phyloP scores from a whole-genome alignment of 2,888 invertebrate species.

The Parnassius glacialis region DNA sequence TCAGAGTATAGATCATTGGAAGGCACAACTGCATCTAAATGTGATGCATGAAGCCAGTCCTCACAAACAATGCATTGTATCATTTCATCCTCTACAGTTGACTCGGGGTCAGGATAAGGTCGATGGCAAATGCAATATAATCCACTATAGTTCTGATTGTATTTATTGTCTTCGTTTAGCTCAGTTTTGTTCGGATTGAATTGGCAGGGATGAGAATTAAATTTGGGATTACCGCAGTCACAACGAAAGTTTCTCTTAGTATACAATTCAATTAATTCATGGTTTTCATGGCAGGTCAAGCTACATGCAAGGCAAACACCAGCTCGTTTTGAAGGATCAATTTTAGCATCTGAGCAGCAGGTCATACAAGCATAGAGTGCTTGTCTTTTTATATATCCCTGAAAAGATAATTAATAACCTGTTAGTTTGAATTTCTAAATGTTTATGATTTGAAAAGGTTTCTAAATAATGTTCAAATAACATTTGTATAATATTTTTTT shows the following conservation, averaged over 20 bases:
- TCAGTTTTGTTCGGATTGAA: conserved; percentile 83
- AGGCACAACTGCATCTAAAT: conserved; percentile 83
- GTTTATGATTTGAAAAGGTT: too few species aligned
- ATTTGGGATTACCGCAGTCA: conserved; percentile 94
- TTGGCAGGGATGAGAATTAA: conserved; percentile 85
- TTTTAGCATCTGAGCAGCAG: conserved; percentile 86
- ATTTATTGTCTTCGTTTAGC: conserved; percentile 86
- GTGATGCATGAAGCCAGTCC: conserved; percentile 96
- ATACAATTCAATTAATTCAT: conserved; percentile 96
- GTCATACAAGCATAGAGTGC: conserved; percentile 97
- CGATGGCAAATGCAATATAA: conserved; percentile 94
- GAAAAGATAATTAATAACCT: conserved; percentile 38
- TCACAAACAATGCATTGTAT: conserved; percentile 98
- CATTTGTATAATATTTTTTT: too few species aligned
- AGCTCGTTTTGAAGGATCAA: conserved; percentile 82
- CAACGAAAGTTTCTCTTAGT: conserved; percentile 97
- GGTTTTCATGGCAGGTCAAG: conserved; percentile 96
- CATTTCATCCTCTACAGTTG: conserved; percentile 92
- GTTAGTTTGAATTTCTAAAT: too few species aligned
- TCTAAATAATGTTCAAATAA: too few species aligned
- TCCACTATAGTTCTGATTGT: conserved; percentile 97
- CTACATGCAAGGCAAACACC: conserved; percentile 97
- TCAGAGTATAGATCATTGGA: conserved; percentile 85
- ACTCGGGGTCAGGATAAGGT: conserved; percentile 97
- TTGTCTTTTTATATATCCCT: conserved; percentile 96